These are phyloP conservation scores for Budorcas taxicolor DNA, from an alignment of 2,113 vertebrate species.

Conservation along the genomic window DNA sequence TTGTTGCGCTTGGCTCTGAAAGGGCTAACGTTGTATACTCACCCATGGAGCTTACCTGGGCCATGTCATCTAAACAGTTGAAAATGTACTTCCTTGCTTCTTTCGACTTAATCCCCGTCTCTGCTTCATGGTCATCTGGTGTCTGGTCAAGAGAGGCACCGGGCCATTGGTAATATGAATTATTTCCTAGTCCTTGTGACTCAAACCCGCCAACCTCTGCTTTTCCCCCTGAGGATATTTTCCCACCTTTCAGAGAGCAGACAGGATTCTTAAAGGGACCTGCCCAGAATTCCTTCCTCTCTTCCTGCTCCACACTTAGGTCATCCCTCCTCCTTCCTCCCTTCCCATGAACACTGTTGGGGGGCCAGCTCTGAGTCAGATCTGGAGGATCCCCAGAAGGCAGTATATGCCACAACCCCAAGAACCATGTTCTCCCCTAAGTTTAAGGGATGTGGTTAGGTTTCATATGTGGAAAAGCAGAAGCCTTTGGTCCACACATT, in stretches of 20 bases:
- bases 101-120: conserved; percentile 97
- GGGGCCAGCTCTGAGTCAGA: not conserved
- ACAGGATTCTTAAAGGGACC: not conserved
- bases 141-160: conserved; percentile 83
- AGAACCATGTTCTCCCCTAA: not conserved
- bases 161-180: not conserved
- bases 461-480: not conserved
- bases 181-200: not conserved
- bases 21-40: not conserved
- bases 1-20: not conserved
- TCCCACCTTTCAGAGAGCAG: not conserved
- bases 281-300: not conserved
- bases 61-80: conserved; percentile 98
- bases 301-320: not conserved
- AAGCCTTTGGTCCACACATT: not conserved
- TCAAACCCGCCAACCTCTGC: not conserved
- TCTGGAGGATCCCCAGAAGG: not conserved
- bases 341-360: not conserved
- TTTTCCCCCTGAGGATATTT: not conserved
- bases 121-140: conserved; percentile 94
- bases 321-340: not conserved
- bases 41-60: conserved; percentile 86
- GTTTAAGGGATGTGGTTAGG: not conserved
- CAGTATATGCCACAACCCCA: not conserved
- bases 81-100: conserved; percentile 98